A percentile compares a stretch with the other conserved stretches of the same genome.
Conservation (phyloP, 1,140 invertebrate species). For the Drosophila dunni region DNA sequence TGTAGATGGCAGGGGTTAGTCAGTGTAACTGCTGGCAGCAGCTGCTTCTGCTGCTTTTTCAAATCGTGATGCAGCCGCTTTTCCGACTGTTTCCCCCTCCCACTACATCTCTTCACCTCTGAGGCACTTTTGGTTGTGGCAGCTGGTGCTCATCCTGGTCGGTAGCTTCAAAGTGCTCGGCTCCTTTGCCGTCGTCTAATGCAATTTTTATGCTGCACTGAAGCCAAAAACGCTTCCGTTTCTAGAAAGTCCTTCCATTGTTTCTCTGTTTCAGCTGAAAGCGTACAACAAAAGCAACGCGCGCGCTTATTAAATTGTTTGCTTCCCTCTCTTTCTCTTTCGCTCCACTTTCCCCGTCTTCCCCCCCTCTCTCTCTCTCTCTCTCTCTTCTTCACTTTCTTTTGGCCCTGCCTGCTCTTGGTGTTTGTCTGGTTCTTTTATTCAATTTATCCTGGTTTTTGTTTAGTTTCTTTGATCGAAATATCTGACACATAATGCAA, state of each 20-base stretch:
- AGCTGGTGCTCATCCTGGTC: constrained; percentile 17
- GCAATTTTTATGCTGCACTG: constrained; percentile 79
- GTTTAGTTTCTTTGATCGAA: constrained; percentile 64
- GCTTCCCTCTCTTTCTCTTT: constrained; percentile 6
- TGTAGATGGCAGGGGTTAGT: neutral
- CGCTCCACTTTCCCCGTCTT: neutral
- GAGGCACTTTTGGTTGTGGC: neutral
- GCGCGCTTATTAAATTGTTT: constrained; percentile 72
- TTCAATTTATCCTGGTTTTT: constrained; percentile 35
- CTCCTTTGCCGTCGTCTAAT: constrained; percentile 64
- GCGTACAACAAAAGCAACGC: constrained; percentile 44
- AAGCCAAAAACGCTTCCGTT: constrained; percentile 64
- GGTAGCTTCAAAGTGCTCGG: constrained; percentile 45
- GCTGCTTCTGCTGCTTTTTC: constrained; percentile 1
- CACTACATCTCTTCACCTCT: neutral
- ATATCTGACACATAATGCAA: constrained; percentile 65
- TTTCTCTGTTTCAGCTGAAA: constrained; percentile 35
- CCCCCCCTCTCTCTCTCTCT: neutral
- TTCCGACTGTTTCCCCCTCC: neutral
- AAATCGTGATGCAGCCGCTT: neutral
- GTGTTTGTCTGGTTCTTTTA: constrained; percentile 25
- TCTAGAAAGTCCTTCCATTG: constrained; percentile 46
- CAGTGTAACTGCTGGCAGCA: constrained; percentile 12
- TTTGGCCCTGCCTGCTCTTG: constrained; percentile 2
- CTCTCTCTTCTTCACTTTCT: constrained; percentile 6